Evolutionary conservation across 2,797 vertebrate genomes (phyloP).

Genomic region (Melanotaenia nigrans): DNA sequence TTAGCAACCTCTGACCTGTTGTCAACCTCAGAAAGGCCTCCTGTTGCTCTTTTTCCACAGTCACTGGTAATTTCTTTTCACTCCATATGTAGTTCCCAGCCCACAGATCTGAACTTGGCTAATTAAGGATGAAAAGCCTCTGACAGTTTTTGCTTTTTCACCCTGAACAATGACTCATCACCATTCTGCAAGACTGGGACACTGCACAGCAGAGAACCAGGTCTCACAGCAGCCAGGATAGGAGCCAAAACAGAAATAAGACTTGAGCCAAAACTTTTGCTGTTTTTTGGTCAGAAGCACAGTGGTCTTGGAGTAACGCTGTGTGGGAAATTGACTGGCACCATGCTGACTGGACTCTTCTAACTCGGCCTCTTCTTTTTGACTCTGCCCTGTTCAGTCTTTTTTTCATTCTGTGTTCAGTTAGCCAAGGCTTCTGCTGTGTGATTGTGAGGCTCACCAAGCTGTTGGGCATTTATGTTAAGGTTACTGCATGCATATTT

Average conservation of each 20-base stretch:
- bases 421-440: slow-evolving; percentile 1
- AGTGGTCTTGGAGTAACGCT: slow-evolving; percentile 39
- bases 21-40: slow-evolving; percentile 61
- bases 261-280: slow-evolving; percentile 55
- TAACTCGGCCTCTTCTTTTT: slow-evolving; percentile 46
- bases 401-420: slow-evolving; percentile 29
- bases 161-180: slow-evolving; percentile 57
- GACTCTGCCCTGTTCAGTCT: slow-evolving; percentile 33
- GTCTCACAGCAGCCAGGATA: slow-evolving; percentile 28
- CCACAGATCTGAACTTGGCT: slow-evolving; percentile 76
- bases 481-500: slow-evolving; percentile 25
- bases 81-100: slow-evolving; percentile 66
- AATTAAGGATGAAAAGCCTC: slow-evolving; percentile 75
- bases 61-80: slow-evolving; percentile 58
- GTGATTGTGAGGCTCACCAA: neutral
- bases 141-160: slow-evolving; percentile 67
- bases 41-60: slow-evolving; percentile 50
- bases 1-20: slow-evolving; percentile 68
- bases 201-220: slow-evolving; percentile 18
- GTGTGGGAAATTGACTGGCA: slow-evolving; percentile 64
- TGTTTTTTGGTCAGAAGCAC: slow-evolving; percentile 59
- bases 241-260: slow-evolving; percentile 55
- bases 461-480: slow-evolving; percentile 11
- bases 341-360: slow-evolving; percentile 42
- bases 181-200: slow-evolving; percentile 44